Percentiles rank a stretch among this genome's conserved stretches.
phyloP scores from a whole-genome alignment of 2,888 invertebrate species.

The Andrena camellia region DNA sequence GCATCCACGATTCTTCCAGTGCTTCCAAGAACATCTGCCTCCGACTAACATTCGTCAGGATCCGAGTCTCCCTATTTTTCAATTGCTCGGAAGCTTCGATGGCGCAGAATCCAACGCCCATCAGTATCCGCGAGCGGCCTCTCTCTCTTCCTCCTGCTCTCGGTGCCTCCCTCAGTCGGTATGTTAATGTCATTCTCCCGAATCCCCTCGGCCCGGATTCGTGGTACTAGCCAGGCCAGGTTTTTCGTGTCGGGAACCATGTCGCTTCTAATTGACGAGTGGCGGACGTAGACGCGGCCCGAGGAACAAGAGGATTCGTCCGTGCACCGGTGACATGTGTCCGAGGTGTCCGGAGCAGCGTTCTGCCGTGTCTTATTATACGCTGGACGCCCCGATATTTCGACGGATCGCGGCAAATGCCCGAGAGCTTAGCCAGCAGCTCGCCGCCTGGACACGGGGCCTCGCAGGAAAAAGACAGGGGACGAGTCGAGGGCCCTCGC shows the following conservation, averaged over 20 bases:
- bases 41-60: too few species aligned
- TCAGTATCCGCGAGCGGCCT: constrained; percentile 16
- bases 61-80: not conserved
- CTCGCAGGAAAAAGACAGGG: constrained; percentile 54
- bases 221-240: constrained; percentile 75
- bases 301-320: constrained; percentile 49
- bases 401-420: constrained; percentile 71
- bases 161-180: constrained; percentile 60
- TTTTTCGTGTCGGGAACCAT: constrained; percentile 79
- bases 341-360: constrained; percentile 79
- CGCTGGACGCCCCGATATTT: constrained; percentile 74
- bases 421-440: constrained; percentile 20
- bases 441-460: not conserved
- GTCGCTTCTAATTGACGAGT: constrained; percentile 82
- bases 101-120: not conserved
- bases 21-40: too few species aligned
- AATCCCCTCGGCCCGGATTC: constrained; percentile 77
- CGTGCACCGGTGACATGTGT: constrained; percentile 76
- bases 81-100: not conserved
- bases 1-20: not conserved
- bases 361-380: constrained; percentile 79
- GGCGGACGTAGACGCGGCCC: constrained; percentile 67
- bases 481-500: constrained; percentile 10
- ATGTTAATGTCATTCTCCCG: constrained; percentile 81
- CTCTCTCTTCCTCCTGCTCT: constrained; percentile 27